Evolutionary conservation across 2,888 invertebrate species (phyloP).

Genomic region (Drosophila birchii): DNA sequence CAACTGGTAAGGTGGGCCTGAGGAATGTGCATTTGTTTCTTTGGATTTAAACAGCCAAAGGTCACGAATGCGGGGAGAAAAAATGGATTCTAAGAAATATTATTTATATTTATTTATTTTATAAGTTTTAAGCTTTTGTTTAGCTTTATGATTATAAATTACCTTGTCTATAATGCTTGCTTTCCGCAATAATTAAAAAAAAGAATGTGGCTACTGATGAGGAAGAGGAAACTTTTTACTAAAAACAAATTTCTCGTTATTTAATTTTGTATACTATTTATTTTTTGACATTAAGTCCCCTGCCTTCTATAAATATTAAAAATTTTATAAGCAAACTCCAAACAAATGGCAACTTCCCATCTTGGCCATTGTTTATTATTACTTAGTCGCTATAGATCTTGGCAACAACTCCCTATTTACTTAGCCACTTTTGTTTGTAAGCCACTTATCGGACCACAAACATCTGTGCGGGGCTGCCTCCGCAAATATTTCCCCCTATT

Average conservation of each 20-base stretch:
- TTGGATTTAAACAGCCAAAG: background rate
- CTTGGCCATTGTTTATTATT: background rate
- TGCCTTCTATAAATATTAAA: constrained; percentile 3
- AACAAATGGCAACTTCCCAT: background rate
- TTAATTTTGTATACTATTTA: background rate
- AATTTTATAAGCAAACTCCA: background rate
- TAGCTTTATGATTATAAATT: background rate
- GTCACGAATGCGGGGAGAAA: background rate
- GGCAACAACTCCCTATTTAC: constrained; percentile 25
- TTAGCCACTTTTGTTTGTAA: constrained; percentile 24
- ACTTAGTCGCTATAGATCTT: background rate
- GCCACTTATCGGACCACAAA: constrained; percentile 41
- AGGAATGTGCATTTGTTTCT: constrained; percentile 9
- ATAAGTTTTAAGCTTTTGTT: background rate
- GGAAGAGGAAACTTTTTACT: background rate
- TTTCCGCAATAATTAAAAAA: background rate
- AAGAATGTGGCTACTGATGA: background rate
- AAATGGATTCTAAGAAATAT: background rate
- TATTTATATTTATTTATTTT: background rate
- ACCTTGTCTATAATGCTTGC: too few relatives aligned
- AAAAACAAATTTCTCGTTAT: background rate
- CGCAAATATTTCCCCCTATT: constrained; percentile 25
- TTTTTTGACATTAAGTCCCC: background rate
- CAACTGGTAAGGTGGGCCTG: constrained; percentile 1
- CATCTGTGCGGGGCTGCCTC: constrained; percentile 35